phyloP scores from a whole-genome alignment of 2,113 vertebrate genomes.

The Oryzias celebensis region DNA sequence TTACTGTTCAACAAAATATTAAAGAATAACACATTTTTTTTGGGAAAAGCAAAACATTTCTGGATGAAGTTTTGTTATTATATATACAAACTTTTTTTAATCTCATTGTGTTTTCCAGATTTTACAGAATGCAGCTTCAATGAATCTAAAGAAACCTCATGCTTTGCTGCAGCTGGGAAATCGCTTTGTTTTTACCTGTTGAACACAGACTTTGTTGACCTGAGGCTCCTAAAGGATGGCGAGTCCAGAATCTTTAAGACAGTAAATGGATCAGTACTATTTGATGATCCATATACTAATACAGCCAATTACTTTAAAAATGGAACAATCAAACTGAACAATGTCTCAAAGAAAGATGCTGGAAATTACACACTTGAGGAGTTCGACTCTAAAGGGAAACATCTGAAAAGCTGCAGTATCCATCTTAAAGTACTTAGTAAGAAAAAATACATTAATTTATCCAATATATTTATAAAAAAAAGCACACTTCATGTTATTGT shows the following conservation, averaged over 20 bases:
- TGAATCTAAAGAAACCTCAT: not conserved
- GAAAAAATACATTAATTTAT: too few species aligned
- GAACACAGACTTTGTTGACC: not conserved
- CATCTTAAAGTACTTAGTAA: too few species aligned
- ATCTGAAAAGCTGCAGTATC: too few species aligned
- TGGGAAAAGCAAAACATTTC: not conserved
- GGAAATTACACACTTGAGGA: not conserved
- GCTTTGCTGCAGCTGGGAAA: slow-evolving; percentile 28
- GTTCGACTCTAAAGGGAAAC: not conserved
- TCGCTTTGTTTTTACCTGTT: slow-evolving; percentile 27
- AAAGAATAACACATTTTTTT: too few species aligned
- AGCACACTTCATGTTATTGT: too few species aligned
- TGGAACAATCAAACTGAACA: slow-evolving; percentile 7
- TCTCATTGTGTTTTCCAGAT: slow-evolving; percentile 11
- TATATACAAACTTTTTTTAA: not conserved
- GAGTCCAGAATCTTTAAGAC: not conserved
- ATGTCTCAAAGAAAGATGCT: slow-evolving; percentile 17
- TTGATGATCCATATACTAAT: rapidly evolving
- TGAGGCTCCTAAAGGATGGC: not conserved
- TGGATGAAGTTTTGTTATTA: not conserved
- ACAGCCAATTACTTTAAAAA: not conserved
- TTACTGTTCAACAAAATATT: not conserved
- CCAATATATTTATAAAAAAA: too few species aligned
- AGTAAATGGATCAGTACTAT: rapidly evolving
- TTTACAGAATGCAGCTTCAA: slow-evolving; percentile 15